Base-by-base conservation (phyloP, 2,113 vertebrate genomes). In the Myotis yumanensis region DNA sequence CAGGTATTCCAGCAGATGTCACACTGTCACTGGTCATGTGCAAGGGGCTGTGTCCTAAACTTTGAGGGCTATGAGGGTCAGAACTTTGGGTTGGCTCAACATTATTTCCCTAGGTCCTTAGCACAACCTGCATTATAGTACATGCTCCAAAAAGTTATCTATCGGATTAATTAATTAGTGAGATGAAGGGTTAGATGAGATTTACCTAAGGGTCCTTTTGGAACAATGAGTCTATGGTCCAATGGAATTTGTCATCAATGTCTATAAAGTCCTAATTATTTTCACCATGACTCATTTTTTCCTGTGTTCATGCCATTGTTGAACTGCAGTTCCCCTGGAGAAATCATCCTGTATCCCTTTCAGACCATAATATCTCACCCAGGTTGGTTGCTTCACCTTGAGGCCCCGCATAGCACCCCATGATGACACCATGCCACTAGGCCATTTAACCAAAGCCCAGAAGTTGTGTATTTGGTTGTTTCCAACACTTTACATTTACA, bases 211-310 rank as follows among this genome's bases (percentile, higher is more conserved):
- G 8, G 30, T 7, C 72, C n/a, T 85, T 95, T 37, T 22, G 35
- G 30, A 82, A 64, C 25, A 28, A 32, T 30, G 35, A 76, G 30
- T 35, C 72, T 75, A 11, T 32, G 35, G 71, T 59, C 37, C 57
- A 73, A 5, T 32, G 30, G 75, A 81, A 68, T 62, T 76, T 71
- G 54, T 82, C 57, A 89, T 43, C 51, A 43, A 28, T 32, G 48
- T 89, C 94, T 64, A n/a, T 46, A 62, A 81, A 76, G 52, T 77
- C 87, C 80, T 46, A 68, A 40, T 40, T 66, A 66, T 57, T 46
- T 35, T 85, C 37, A 86, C 66, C 40, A 32, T 6, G 46, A 46
- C 48, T 86, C 52, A 64, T 48, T 79, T 85, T n/a, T 86, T 64
- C 69, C 76, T 14, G 0, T 5, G 32, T 18, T 57, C 14, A 1